Evolutionary conservation across 1,140 invertebrate genomes (phyloP), one percentile per base, ranked within the genome.

Genomic region (Papilio polytes): DNA sequence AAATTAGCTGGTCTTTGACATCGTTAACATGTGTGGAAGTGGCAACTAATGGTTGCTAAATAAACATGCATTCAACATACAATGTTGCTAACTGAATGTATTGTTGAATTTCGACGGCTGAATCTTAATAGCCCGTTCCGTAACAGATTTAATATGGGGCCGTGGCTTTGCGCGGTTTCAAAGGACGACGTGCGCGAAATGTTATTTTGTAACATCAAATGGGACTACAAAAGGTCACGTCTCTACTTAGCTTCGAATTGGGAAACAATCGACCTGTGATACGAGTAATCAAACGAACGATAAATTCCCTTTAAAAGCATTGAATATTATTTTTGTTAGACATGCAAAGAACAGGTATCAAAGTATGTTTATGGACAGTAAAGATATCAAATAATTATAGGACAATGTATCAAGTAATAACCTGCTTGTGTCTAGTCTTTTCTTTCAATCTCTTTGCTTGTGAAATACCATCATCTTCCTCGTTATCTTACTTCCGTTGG

Each of bases 141-240:
- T 59, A 78, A 59, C 76, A 59, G 31, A 46, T 78, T 83, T 76
- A 74, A 83, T 81, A 78, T 78, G 74, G 46, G 41, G 1, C 76
- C 76, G 73, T 80, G 59, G 63, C 79, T 70, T 80, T 80, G 80
- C 56, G 41, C 80, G 81, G 81, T 82, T 83, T 83, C 78, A 81
- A 74, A 66, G 81, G 72, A 66, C 78, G 78, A 88, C 87, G 87
- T 86, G 87, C 66, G 31, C 81, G 70, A 88, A 88, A 85, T 86
- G 78, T 78, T 66, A 44, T 84, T 81, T 77, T 63, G 80, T 81
- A 82, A 87, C 56, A 63, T 83, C 81, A 74, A 83, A 78, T 74
- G 80, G 78, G 81, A 85, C 84, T 80, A 83, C 78, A 84, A 85
- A 86, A 86, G 74, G 82, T 84, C 82, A 83, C 78, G 80, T 82